Evolutionary conservation across 2,888 invertebrate species (phyloP), one percentile per base, ranked within the genome.

Genomic region (Hirtodrosophila histrioides): DNA sequence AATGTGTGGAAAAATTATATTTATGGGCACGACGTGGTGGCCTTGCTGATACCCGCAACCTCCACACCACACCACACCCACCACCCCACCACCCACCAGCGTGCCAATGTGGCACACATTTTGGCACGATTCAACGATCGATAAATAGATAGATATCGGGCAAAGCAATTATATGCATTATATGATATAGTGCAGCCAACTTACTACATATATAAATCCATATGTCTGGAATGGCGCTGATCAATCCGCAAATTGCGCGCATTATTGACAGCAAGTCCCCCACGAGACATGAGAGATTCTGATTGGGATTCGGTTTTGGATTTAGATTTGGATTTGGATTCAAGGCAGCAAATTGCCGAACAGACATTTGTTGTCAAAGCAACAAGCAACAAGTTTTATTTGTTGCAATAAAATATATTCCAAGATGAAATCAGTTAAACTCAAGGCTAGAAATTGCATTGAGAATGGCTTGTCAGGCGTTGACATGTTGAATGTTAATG

Each of bases 401-500:
- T 61, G 53, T 43, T 33, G 33, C 23, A 24, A 37, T 67, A 61
- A 65, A 56, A 77, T 23, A 49, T 81, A 70, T 86, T 58, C 69
- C 80, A 76, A 81, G 86, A 81, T 86, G 78, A 81, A 86, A 78
- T 84, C 75, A 69, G 84, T 75, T 73, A 60, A 62, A 37, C 23
- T 48, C 74, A 81, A 84, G 85, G 85, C 78, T 66, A 37, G 41
- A 67, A 65, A 83, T 69, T 72, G 84, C 74, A 76, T 72, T 69
- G 69, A 64, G 73, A 69, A 55, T 51, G 64, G 71, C 69, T 76
- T 75, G 71, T 60, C 72, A 69, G 55, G 69, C 78, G 77, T 81
- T 80, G 82, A 82, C 80, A 85, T 75, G 67, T 56, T 86, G 81
- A 83, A 86, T 86, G 62, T 71, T 79, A 76, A 81, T 82, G 71